Percentiles rank a stretch among this genome's conserved stretches.
Conservation (phyloP, 2,797 vertebrate species). For the Antennarius maculatus region DNA sequence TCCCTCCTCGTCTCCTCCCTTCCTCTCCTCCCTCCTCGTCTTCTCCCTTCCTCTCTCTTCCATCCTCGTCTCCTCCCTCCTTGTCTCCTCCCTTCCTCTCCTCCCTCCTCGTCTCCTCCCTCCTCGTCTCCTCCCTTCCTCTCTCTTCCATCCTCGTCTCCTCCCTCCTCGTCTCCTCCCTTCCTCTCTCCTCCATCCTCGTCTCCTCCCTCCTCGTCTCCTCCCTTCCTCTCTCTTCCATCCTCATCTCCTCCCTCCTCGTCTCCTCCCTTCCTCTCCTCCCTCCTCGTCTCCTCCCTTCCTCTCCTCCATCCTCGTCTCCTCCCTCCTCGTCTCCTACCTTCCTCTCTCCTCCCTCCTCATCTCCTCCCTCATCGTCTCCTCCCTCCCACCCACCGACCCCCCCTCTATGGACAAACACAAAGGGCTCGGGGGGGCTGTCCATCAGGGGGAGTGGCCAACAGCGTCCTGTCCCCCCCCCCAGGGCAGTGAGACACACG, state of each 20-base stretch:
- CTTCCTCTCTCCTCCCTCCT: too few species aligned
- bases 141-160: too few species aligned
- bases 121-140: slow-evolving; percentile 16
- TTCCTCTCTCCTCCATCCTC: slow-evolving; percentile 30
- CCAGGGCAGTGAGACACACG: slow-evolving; percentile 92
- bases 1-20: too few species aligned
- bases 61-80: too few species aligned
- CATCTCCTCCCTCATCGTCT: slow-evolving; percentile 8
- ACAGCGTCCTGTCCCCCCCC: slow-evolving; percentile 87
- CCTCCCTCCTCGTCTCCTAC: too few species aligned
- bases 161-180: slow-evolving; percentile 61
- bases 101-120: slow-evolving; percentile 81
- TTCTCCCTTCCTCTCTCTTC: slow-evolving; percentile 20
- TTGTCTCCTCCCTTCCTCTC: slow-evolving; percentile 64
- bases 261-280: too few species aligned
- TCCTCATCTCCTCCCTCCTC: too few species aligned
- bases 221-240: too few species aligned
- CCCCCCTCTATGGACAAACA: slow-evolving; percentile 86
- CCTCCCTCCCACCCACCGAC: slow-evolving; percentile 81
- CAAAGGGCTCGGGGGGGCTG: slow-evolving; percentile 85
- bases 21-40: slow-evolving; percentile 34
- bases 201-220: too few species aligned
- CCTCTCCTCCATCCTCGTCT: too few species aligned
- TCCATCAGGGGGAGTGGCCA: slow-evolving; percentile 85
- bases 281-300: too few species aligned